These are phyloP conservation scores for Gopherus flavomarginatus DNA, from an alignment of 2,113 vertebrate genomes.

Conservation along the genomic window DNA sequence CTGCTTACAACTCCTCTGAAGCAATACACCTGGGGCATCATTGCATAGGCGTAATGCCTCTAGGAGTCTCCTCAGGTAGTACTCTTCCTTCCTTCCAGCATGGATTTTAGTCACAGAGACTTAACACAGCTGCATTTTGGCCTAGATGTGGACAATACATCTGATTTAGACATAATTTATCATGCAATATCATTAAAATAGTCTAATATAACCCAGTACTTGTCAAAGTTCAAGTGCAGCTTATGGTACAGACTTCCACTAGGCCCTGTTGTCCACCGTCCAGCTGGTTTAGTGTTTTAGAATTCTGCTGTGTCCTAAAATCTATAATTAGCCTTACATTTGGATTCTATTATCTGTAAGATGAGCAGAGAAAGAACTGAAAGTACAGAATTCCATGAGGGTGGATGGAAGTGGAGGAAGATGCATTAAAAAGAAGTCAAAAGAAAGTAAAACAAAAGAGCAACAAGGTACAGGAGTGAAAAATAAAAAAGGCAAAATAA, in stretches of 20 bases:
- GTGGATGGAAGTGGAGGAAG: conserved; percentile 46
- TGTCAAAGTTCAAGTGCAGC: neutral
- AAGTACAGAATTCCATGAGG: neutral
- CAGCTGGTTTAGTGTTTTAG: neutral
- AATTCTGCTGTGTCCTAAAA: conserved; percentile 15
- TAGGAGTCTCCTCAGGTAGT: neutral
- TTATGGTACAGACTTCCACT: neutral
- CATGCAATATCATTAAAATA: neutral
- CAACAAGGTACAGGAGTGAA: conserved; percentile 21
- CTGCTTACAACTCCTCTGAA: neutral
- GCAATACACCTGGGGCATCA: neutral
- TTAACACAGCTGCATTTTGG: neutral
- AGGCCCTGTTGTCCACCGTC: neutral
- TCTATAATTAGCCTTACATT: conserved; percentile 1
- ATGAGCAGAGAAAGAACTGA: conserved; percentile 60
- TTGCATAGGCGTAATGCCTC: neutral
- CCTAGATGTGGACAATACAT: neutral
- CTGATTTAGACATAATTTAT: neutral
- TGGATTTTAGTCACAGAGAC: neutral
- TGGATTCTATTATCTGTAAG: neutral
- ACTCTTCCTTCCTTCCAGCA: neutral
- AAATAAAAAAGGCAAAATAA: conserved; percentile 73
- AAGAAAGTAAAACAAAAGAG: conserved; percentile 65
- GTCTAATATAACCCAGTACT: neutral
- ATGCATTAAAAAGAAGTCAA: conserved; percentile 57